Percentiles rank a stretch among this genome's conserved stretches.
Evolutionary conservation across 92 coral and sea anemone species (phyloP).

Genomic region (Epizoanthus illoricatus): DNA sequence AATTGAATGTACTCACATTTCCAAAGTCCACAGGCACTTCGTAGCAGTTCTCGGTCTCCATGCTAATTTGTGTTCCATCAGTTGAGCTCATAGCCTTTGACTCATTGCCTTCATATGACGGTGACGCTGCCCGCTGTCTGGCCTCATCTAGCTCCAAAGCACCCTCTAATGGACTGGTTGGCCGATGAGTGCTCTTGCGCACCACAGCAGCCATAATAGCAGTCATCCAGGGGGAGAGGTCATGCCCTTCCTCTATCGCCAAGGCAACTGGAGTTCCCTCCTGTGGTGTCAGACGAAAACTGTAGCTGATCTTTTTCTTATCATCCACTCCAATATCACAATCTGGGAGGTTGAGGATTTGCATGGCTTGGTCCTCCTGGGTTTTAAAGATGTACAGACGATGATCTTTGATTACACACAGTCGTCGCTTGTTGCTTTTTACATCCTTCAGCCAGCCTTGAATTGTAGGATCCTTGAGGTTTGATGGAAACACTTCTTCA

Average conservation of each 20-base stretch:
- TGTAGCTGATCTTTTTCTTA: slow-evolving; percentile 84
- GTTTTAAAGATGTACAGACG: slow-evolving; percentile 86
- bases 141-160: slow-evolving; percentile 54
- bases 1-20: slow-evolving; percentile 49
- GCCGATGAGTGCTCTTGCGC: slow-evolving; percentile 72
- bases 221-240: slow-evolving; percentile 98
- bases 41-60: slow-evolving; percentile 53
- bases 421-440: slow-evolving; percentile 76
- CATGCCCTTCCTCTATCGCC: slow-evolving; percentile 94
- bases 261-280: slow-evolving; percentile 78
- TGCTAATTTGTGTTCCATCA: slow-evolving; percentile 33
- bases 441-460: slow-evolving; percentile 89
- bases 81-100: neutral
- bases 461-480: slow-evolving; percentile 73
- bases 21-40: slow-evolving; percentile 67
- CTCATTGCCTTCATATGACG: slow-evolving; percentile 22
- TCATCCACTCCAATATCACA: slow-evolving; percentile 89
- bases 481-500: slow-evolving; percentile 69
- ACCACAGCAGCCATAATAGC: slow-evolving; percentile 97
- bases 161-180: slow-evolving; percentile 72
- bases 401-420: slow-evolving; percentile 91
- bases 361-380: slow-evolving; percentile 84
- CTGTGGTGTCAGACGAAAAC: slow-evolving; percentile 70
- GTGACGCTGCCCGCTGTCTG: slow-evolving; percentile 35
- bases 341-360: slow-evolving; percentile 76